Conservation (phyloP, 1,140 invertebrate genomes). For the Lanistes nyassanus region DNA sequence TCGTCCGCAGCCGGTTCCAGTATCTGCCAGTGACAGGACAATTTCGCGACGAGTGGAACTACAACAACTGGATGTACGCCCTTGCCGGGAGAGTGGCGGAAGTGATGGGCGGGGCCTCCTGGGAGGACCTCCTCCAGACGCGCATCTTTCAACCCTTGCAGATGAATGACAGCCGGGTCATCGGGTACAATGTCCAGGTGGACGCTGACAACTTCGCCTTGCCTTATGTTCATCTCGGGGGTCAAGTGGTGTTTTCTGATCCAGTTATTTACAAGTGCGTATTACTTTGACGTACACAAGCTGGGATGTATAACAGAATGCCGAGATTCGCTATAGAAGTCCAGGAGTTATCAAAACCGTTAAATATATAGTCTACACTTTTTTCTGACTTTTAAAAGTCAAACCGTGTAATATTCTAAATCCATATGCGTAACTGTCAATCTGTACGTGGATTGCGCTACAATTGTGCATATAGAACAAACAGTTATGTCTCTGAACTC, state of each 20-base stretch:
- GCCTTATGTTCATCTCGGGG: slow-evolving; percentile 19
- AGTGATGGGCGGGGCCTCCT: slow-evolving; percentile 20
- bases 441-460: neutral
- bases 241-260: slow-evolving; percentile 5
- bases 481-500: neutral
- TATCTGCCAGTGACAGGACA: neutral
- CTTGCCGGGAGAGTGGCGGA: slow-evolving; percentile 21
- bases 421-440: neutral
- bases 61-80: slow-evolving; percentile 34
- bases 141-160: slow-evolving; percentile 25
- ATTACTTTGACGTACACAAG: too few relatives aligned
- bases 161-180: slow-evolving; percentile 22
- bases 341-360: too few relatives aligned
- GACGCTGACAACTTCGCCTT: slow-evolving; percentile 20
- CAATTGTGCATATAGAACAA: too few relatives aligned
- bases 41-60: slow-evolving; percentile 21
- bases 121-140: slow-evolving; percentile 20
- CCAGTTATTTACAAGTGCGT: slow-evolving; percentile 21
- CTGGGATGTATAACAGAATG: too few relatives aligned
- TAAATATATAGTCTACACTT: too few relatives aligned
- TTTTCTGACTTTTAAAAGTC: too few relatives aligned
- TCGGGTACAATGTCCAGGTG: slow-evolving; percentile 7
- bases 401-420: too few relatives aligned
- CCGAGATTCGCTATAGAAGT: too few relatives aligned
- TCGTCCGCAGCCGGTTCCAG: slow-evolving; percentile 14